Base-by-base conservation (phyloP, 2,888 invertebrate genomes). In the Orthosia incerta region DNA sequence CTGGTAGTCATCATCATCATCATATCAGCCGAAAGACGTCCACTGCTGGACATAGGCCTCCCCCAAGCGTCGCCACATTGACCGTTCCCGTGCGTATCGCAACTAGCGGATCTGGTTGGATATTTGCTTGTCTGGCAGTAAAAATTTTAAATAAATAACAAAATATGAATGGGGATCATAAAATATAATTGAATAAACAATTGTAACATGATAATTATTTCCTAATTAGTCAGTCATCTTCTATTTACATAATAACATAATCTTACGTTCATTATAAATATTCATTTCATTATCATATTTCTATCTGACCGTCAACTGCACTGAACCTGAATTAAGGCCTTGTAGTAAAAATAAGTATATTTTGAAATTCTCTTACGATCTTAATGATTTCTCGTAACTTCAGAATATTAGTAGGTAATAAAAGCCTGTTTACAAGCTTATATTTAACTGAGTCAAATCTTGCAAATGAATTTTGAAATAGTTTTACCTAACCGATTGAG, bases 211-310 rank as follows among this genome's bases (percentile, higher is more conserved):
- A 23, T 18, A 53, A 75, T 65, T 64, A 39, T 69, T 62, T 53
- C 51, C 15, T 61, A 31, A 74, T 60, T 57, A 65, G 16, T 26
- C 31, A 50, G 16, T 13, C 56, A n/a, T 48, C 18, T 20, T 45
- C 15, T 73, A 53, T 59, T 57, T 55, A 50, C 20, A 39, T 57
- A 20, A 23, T 26, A 59, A 46, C 46, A 4, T 51, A 73, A 51
- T 65, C 13, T 48, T n/a, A 31, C 11, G 48, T 23, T 3, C 2
- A 53, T 23, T 55, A 76, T 31, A 51, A 20, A 26, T 48, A 26
- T 26, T 69, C 0, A 78, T 53, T n/a, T 68, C 2, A 48, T n/a
- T 74, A 59, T 13, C 56, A 59, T 46, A 46, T 39, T 59, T 50
- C 2, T 46, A 59, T 15, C 13, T 57, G 20, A 45, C 15, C 3